These are phyloP conservation scores for Podarcis lilfordi DNA, from an alignment of 2,797 vertebrate species.

Conservation along the genomic window DNA sequence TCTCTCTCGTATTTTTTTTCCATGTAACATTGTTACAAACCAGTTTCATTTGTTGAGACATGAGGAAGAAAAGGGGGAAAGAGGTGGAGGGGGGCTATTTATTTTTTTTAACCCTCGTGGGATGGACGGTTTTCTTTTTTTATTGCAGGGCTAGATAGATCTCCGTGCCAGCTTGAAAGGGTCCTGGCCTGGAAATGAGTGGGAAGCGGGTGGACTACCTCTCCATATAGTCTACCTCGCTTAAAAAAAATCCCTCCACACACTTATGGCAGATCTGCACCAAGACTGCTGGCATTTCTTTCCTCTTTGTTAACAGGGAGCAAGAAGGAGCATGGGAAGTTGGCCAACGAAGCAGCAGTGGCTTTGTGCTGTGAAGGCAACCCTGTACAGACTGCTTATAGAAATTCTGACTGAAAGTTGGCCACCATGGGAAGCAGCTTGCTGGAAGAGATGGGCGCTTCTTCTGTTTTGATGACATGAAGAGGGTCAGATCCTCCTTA, in stretches of 20 bases:
- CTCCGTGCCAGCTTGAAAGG: background rate
- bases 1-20: too few species aligned
- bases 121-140: too few species aligned
- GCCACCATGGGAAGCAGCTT: background rate
- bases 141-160: too few species aligned
- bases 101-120: too few species aligned
- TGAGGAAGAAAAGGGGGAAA: too few species aligned
- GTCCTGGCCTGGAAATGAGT: background rate
- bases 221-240: background rate
- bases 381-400: background rate
- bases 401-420: background rate
- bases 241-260: background rate
- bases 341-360: background rate
- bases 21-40: too few species aligned
- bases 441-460: background rate
- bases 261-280: background rate
- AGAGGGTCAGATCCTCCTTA: background rate
- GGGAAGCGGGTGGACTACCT: background rate
- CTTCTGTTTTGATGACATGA: background rate
- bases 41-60: too few species aligned
- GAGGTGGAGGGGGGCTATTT: too few species aligned
- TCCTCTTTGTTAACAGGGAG: background rate
- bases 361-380: background rate
- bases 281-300: background rate
- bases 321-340: background rate